Evolutionary conservation across 2,888 invertebrate genomes (phyloP).

Genomic region (Pristionchus fissidentatus): DNA sequence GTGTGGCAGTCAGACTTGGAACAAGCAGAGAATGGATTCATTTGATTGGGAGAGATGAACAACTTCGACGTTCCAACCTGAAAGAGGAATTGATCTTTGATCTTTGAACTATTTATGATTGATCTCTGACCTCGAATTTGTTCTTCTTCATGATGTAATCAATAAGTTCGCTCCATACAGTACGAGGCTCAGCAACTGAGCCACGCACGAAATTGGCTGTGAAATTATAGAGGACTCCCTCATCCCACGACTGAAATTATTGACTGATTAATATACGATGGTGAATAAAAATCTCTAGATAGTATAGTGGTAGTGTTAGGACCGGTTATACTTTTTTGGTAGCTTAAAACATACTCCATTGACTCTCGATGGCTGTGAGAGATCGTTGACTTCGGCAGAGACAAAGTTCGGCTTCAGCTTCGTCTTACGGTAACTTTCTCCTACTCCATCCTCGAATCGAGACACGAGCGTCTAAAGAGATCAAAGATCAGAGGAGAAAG

Average conservation of each 20-base stretch:
- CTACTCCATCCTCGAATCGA: constrained; percentile 63
- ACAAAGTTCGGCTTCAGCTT: constrained; percentile 62
- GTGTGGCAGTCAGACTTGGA: constrained; percentile 65
- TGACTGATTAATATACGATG: constrained; percentile 22
- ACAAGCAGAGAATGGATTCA: constrained; percentile 68
- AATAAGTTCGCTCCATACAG: constrained; percentile 62
- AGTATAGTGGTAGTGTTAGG: neutral
- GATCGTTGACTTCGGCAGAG: constrained; percentile 59
- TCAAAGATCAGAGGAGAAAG: neutral
- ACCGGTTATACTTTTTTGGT: neutral
- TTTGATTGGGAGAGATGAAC: constrained; percentile 69
- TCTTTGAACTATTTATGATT: too few relatives aligned
- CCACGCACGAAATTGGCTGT: constrained; percentile 66
- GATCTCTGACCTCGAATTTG: constrained; percentile 58
- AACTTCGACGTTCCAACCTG: constrained; percentile 67
- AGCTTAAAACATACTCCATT: neutral
- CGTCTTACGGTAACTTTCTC: constrained; percentile 62
- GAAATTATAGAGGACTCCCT: constrained; percentile 71
- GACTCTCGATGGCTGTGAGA: constrained; percentile 59
- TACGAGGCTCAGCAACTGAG: constrained; percentile 60
- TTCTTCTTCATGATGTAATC: constrained; percentile 65
- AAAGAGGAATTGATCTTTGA: constrained; percentile 23
- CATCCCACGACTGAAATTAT: constrained; percentile 62
- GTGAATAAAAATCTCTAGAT: neutral
- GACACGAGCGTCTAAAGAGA: neutral